Evolutionary conservation across 2,797 vertebrate species (phyloP).

Genomic region (Leptodactylus fallax): DNA sequence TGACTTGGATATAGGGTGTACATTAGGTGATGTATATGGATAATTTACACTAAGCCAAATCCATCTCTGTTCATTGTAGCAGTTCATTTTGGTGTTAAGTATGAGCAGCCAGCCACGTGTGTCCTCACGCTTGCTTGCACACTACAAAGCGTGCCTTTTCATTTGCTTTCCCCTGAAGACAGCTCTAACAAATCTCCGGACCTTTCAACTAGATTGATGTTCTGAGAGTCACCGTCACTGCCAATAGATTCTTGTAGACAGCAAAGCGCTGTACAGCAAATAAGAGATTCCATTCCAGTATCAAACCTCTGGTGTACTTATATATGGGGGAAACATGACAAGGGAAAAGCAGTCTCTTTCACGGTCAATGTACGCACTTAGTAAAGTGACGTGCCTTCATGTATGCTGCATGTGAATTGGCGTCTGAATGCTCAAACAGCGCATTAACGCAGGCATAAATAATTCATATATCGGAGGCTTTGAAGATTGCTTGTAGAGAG

Average conservation of each 20-base stretch:
- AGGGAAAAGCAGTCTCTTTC: constrained; percentile 39
- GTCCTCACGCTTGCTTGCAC: constrained; percentile 23
- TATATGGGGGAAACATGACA: constrained; percentile 13
- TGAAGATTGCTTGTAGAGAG: constrained; percentile 4
- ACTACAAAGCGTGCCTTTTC: constrained; percentile 35
- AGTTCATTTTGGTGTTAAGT: constrained; percentile 21
- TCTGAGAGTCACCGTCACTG: constrained; percentile 1
- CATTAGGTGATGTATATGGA: constrained; percentile 25
- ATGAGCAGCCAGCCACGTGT: constrained; percentile 5
- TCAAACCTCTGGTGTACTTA: constrained; percentile 13
- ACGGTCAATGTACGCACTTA: constrained; percentile 31
- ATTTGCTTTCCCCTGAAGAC: constrained; percentile 44
- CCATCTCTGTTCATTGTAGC: constrained; percentile 18
- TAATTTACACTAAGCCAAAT: constrained; percentile 30
- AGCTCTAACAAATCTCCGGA: constrained; percentile 34
- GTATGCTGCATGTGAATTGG: constrained; percentile 29
- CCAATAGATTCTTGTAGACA: constrained; percentile 33
- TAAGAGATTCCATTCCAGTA: constrained; percentile 7
- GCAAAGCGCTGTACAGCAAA: not conserved
- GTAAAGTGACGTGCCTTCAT: constrained; percentile 17
- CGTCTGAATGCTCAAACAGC: constrained; percentile 38
- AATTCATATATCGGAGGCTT: not conserved
- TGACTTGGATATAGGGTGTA: not conserved
- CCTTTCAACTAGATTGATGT: constrained; percentile 48
- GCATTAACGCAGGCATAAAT: constrained; percentile 36